These are phyloP conservation scores for Alexandromys fortis DNA, from an alignment of 2,113 vertebrate species.

Conservation along the genomic window DNA sequence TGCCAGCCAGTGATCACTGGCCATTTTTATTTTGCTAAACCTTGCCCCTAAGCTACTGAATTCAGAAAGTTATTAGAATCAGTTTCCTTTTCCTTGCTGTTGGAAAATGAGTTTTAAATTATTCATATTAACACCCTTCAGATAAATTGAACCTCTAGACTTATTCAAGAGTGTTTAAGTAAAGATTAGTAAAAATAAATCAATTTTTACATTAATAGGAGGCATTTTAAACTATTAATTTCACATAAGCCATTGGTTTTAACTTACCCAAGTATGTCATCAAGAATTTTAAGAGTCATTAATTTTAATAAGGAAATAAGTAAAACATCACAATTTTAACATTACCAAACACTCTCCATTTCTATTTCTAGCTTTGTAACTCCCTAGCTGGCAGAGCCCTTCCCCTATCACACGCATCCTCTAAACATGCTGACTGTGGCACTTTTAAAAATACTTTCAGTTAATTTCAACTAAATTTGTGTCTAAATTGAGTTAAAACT, in stretches of 20 bases:
- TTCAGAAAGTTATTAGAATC: slow-evolving; percentile 53
- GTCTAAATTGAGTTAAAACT: background rate
- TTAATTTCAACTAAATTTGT: background rate
- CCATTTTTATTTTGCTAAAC: background rate
- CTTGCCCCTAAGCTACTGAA: background rate
- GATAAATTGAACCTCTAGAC: slow-evolving; percentile 64
- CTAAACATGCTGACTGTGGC: slow-evolving; percentile 16
- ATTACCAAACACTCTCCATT: slow-evolving; percentile 25
- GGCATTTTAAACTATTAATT: slow-evolving; percentile 67
- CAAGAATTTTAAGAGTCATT: slow-evolving; percentile 48
- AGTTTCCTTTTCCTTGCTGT: slow-evolving; percentile 59
- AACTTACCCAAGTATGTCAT: background rate
- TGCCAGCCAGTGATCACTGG: background rate
- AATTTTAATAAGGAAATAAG: slow-evolving; percentile 53
- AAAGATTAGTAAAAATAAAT: slow-evolving; percentile 63
- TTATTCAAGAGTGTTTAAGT: slow-evolving; percentile 58
- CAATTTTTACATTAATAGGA: slow-evolving; percentile 32
- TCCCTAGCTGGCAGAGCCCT: background rate
- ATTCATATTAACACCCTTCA: slow-evolving; percentile 71
- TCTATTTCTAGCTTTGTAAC: background rate
- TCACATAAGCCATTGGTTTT: slow-evolving; percentile 59
- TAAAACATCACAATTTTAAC: slow-evolving; percentile 49
- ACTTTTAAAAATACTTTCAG: background rate
- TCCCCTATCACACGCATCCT: background rate
- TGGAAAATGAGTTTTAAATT: slow-evolving; percentile 77